Conservation (phyloP, 1,140 invertebrate genomes). For the Cydia splendana region DNA sequence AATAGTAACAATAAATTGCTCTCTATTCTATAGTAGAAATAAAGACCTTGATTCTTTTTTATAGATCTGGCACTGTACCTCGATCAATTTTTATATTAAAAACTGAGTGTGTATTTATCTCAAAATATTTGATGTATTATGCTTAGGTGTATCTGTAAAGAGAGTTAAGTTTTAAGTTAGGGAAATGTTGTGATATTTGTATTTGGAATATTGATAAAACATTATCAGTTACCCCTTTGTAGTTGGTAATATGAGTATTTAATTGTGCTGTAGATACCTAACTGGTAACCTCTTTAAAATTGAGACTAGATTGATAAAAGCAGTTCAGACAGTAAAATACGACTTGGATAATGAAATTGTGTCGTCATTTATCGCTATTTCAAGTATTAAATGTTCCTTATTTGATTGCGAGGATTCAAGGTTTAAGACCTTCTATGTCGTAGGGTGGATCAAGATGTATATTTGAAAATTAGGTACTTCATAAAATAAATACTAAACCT, state of each 20-base stretch:
- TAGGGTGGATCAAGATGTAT: not conserved
- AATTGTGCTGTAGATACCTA: not conserved
- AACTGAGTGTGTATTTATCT: constrained; percentile 64
- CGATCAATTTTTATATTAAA: constrained; percentile 62
- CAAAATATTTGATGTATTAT: constrained; percentile 72
- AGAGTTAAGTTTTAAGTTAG: constrained; percentile 66
- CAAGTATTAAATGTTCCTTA: not conserved
- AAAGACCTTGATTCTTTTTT: constrained; percentile 50
- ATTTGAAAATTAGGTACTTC: not conserved
- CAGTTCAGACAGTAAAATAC: not conserved
- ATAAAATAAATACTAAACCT: not conserved
- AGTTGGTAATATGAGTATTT: constrained; percentile 8
- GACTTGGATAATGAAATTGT: not conserved
- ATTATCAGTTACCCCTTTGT: constrained; percentile 45
- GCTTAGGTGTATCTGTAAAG: constrained; percentile 73
- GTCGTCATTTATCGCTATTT: not conserved
- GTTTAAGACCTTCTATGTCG: not conserved
- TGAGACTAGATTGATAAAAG: not conserved
- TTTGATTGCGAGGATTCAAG: not conserved
- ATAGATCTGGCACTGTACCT: constrained; percentile 59
- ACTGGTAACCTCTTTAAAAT: not conserved
- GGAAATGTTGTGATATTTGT: constrained; percentile 79
- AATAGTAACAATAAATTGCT: constrained; percentile 44
- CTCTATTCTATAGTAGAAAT: constrained; percentile 53
- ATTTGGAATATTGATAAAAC: constrained; percentile 73